Evolutionary conservation across 1,140 invertebrate genomes (phyloP).

Genomic region (Rhopalosiphum padi): DNA sequence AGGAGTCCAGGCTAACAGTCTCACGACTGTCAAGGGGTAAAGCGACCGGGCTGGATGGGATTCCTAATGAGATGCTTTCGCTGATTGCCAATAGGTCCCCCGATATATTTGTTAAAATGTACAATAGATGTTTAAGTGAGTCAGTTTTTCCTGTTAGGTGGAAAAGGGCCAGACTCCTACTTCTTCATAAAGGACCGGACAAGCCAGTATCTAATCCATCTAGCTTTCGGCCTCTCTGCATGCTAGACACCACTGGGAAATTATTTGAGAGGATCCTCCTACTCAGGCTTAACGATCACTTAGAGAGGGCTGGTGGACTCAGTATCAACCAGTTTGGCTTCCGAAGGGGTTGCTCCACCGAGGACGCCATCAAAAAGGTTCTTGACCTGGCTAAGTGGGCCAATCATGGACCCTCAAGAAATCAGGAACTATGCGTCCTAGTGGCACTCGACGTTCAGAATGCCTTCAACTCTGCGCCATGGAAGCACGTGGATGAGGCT

Average conservation of each 20-base stretch:
- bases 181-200: background rate
- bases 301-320: too few species aligned
- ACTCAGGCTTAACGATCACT: too few species aligned
- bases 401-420: too few species aligned
- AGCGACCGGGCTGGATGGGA: background rate
- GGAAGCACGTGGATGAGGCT: too few species aligned
- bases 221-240: background rate
- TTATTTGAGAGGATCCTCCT: slow-evolving; percentile 10
- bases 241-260: background rate
- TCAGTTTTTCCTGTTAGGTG: background rate
- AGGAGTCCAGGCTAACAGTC: background rate
- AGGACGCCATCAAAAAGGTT: too few species aligned
- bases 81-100: background rate
- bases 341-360: too few species aligned
- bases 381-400: too few species aligned
- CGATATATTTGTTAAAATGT: background rate
- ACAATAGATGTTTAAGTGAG: background rate
- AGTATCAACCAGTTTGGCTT: too few species aligned
- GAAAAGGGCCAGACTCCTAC: background rate
- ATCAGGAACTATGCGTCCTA: too few species aligned
- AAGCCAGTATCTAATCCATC: background rate
- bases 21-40: background rate
- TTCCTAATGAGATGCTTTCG: background rate
- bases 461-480: too few species aligned
- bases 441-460: too few species aligned